phyloP scores from a whole-genome alignment of 2,888 invertebrate species.

The Camptogramma bilineatum region DNA sequence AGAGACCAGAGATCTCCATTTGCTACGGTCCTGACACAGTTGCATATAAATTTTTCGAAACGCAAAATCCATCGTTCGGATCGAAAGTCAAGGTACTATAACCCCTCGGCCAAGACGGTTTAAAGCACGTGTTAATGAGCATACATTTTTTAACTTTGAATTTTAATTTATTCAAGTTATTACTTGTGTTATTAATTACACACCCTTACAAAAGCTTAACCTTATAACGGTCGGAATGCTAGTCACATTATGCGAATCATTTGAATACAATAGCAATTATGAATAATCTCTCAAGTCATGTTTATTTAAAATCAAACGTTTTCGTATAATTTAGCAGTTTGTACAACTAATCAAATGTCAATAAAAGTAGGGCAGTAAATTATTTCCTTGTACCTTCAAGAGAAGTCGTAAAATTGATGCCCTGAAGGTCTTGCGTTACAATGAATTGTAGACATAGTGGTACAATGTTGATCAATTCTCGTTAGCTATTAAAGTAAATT shows the following conservation, averaged over 20 bases:
- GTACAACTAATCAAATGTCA: neutral
- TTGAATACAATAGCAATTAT: slow-evolving; percentile 35
- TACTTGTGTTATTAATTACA: neutral
- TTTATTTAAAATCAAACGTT: slow-evolving; percentile 14
- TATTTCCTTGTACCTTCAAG: neutral
- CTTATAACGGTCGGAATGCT: slow-evolving; percentile 9
- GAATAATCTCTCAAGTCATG: slow-evolving; percentile 25
- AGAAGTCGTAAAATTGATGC: neutral
- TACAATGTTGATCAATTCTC: too few species aligned
- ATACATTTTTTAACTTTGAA: too few species aligned
- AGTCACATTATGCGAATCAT: slow-evolving; percentile 23
- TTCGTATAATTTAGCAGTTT: slow-evolving; percentile 19
- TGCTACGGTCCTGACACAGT: too few species aligned
- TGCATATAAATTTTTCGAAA: too few species aligned
- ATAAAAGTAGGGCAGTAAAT: neutral
- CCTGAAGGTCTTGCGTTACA: too few species aligned
- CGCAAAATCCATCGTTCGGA: too few species aligned
- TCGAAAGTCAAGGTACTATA: too few species aligned
- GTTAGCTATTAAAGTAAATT: too few species aligned
- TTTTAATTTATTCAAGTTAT: slow-evolving; percentile 6
- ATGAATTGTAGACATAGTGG: too few species aligned
- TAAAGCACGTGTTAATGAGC: too few species aligned
- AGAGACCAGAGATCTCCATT: too few species aligned
- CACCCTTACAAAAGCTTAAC: slow-evolving; percentile 17
- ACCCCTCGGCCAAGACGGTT: too few species aligned